Percentiles rank a stretch among this genome's conserved stretches.
phyloP scores from a whole-genome alignment of 2,888 invertebrate genomes.

The Octodonta nipae region DNA sequence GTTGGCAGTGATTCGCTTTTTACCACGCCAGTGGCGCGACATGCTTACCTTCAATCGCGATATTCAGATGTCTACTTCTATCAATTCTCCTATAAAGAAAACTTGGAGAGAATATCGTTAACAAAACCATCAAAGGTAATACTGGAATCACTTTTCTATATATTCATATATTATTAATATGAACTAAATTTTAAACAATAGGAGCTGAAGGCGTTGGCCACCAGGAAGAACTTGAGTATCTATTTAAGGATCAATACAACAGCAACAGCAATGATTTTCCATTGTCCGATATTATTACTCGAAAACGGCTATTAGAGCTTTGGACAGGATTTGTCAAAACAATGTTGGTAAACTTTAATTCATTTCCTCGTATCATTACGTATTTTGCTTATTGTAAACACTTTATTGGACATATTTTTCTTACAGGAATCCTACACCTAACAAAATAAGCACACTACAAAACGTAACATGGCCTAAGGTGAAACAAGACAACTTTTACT shows the following conservation, averaged over 20 bases:
- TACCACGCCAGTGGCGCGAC: background rate
- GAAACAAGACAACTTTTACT: background rate
- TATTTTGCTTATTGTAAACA: background rate
- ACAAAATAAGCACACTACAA: background rate
- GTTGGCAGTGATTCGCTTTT: background rate
- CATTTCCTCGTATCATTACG: background rate
- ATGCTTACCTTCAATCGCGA: background rate
- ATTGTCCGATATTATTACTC: background rate
- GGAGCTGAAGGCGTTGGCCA: constrained; percentile 1
- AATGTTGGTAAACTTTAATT: background rate
- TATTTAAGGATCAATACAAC: background rate
- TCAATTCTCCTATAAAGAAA: background rate
- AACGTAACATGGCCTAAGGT: background rate
- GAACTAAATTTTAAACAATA: too few species aligned
- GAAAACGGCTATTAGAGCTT: background rate
- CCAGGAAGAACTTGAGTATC: background rate
- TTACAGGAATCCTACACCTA: constrained; percentile 2
- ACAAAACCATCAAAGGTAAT: background rate
- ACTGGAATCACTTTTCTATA: too few species aligned
- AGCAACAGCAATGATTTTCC: background rate
- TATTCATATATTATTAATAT: too few species aligned
- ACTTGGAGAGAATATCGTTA: background rate
- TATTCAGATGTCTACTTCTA: background rate
- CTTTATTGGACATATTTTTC: too few species aligned
- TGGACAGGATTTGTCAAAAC: background rate